Conservation (phyloP, 2,113 vertebrate species). For the Microtus montanus region DNA sequence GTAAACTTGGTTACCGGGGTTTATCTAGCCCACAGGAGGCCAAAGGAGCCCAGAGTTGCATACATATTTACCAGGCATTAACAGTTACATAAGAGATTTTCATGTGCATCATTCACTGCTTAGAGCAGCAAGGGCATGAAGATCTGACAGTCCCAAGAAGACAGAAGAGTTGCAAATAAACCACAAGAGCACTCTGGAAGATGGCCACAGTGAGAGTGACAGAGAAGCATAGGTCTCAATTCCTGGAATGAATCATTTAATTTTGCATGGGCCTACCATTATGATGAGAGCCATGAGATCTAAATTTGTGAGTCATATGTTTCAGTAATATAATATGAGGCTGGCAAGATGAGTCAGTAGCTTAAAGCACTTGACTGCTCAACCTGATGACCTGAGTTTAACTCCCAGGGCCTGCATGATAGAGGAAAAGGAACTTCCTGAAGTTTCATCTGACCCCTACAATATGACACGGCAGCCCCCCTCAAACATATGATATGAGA, state of each 20-base stretch:
- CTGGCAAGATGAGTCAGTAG: not conserved
- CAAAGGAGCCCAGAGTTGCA: not conserved
- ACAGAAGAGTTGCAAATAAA: conserved; percentile 38
- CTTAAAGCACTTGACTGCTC: not conserved
- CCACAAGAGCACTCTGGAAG: not conserved
- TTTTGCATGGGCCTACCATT: not conserved
- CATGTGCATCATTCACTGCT: conserved; percentile 22
- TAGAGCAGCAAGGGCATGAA: not conserved
- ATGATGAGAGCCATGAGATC: not conserved
- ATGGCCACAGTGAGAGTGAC: not conserved
- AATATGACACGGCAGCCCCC: not conserved
- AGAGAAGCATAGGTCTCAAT: not conserved
- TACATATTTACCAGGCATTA: conserved; percentile 46
- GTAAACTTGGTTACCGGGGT: conserved; percentile 31
- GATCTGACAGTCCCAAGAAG: not conserved
- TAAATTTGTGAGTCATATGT: not conserved
- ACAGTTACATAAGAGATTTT: conserved; percentile 33
- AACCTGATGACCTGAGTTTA: not conserved
- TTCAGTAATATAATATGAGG: not conserved
- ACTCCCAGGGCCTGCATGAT: not conserved
- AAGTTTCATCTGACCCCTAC: not conserved
- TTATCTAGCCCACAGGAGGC: conserved; percentile 10
- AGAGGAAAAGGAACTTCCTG: not conserved
- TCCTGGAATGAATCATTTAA: not conserved
- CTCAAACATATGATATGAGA: not conserved